Conservation (phyloP, 2,888 invertebrate genomes). For the Ophion slaviceki region DNA sequence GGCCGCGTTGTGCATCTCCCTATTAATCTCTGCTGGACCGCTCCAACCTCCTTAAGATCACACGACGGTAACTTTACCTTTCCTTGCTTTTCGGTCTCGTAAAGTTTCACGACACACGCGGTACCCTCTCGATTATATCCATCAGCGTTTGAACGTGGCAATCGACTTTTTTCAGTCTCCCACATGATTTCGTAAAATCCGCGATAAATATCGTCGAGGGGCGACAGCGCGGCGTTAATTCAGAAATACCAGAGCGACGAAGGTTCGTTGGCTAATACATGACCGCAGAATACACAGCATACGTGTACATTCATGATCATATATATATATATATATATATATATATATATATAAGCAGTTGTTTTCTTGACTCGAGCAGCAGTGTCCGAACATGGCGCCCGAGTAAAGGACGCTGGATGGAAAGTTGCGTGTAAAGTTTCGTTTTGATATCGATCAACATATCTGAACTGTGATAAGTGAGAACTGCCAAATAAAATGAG, state of each 20-base stretch:
- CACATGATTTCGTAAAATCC: not conserved
- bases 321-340: no score
- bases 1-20: no score
- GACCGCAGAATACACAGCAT: not conserved
- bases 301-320: not conserved
- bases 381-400: conserved; percentile 76
- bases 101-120: no score
- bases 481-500: conserved; percentile 81
- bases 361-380: conserved; percentile 31
- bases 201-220: not conserved
- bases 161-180: not conserved
- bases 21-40: no score
- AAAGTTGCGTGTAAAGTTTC: conserved; percentile 59
- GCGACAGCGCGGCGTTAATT: not conserved
- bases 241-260: not conserved
- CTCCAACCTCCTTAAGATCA: no score
- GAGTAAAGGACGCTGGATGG: conserved; percentile 78
- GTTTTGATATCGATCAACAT: conserved; percentile 54
- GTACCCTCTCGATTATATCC: no score
- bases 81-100: no score
- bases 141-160: not conserved
- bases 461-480: conserved; percentile 17
- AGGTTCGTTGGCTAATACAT: not conserved
- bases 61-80: no score
- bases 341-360: not conserved